These are phyloP conservation scores for Buphagus erythrorhynchus DNA, from an alignment of 2,797 vertebrate species.

Conservation along the genomic window DNA sequence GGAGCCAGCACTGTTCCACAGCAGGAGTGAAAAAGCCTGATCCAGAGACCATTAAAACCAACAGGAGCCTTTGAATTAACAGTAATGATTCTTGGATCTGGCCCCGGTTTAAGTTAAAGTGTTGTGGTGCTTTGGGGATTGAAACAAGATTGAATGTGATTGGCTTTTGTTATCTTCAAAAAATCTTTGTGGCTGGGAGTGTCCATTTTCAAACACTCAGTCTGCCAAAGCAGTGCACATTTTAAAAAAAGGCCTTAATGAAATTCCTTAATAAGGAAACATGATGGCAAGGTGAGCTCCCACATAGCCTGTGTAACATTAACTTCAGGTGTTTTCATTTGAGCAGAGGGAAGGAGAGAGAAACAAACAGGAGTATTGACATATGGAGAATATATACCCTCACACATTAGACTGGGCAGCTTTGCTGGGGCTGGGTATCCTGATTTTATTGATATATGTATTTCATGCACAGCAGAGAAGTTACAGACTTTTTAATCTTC, in stretches of 20 bases:
- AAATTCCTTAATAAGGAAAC: constrained; percentile 59
- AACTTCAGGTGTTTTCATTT: constrained; percentile 55
- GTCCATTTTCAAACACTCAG: background rate
- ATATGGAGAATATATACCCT: background rate
- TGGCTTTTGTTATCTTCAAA: background rate
- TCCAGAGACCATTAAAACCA: constrained; percentile 46
- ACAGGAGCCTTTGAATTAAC: constrained; percentile 38
- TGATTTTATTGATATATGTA: background rate
- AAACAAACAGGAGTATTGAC: background rate
- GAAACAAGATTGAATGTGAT: background rate
- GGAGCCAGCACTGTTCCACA: constrained; percentile 1
- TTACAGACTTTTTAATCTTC: background rate
- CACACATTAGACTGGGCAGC: background rate
- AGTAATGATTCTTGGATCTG: constrained; percentile 13
- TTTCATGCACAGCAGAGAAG: background rate
- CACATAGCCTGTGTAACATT: constrained; percentile 21
- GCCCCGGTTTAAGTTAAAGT: background rate
- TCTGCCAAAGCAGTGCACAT: background rate
- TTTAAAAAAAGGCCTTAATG: constrained; percentile 50
- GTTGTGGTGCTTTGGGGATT: background rate
- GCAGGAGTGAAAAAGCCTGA: constrained; percentile 20
- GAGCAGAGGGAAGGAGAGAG: background rate
- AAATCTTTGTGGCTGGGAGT: background rate
- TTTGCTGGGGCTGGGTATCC: background rate
- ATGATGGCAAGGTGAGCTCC: constrained; percentile 40